Base-by-base conservation (phyloP, 2,888 invertebrate species). In the Marronus borbonicus region DNA sequence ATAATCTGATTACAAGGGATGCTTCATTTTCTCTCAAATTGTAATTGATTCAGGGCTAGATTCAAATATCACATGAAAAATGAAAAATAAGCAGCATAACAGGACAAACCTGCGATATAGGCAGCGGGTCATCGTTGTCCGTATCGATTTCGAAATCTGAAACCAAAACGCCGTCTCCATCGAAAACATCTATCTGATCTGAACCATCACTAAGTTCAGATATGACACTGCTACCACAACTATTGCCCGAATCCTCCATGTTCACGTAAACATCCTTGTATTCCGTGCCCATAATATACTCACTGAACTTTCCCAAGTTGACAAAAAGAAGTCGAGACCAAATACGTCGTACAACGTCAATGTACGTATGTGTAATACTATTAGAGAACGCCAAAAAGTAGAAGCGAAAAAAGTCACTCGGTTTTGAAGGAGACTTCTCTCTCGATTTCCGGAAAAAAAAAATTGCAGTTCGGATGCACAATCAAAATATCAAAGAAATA, bases 101-200 rank as follows among this genome's bases (percentile, higher is more conserved):
- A 52, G 5, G 2, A 79, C 77, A 80, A 80, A 83, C 88, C 88
- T 89, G 87, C 85, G 86, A 84, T 79, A 86, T 84, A 79, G 86
- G 86, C 80, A 85, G 80, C 74, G 76, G 64, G 10, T 77, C 76
- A 44, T 68, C 76, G 49, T 76, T 80, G 49, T 83, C 90, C 17
- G 90, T 90, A 84, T 91, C 91, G 85, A 90, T 90, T 78, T 92
- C 92, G 55, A 91, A 89, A 84, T 91, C 91, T 83, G 92, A 91
- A 8, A 91, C 90, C 87, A 91, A 91, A 77, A 91, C 90, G 78
- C 87, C 88, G 76, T 92, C 92, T 77, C 91, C 91, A 83, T 92
- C 91, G 66, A 91, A 91, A 82, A 90, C 89, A 83, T 91, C 92
- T 66, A 85, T 84, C 78, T 85, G 85, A 80, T 87, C 87, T 14